These are phyloP conservation scores for Clitarchus hookeri DNA, from an alignment of 2,888 invertebrate species.

Conservation along the genomic window DNA sequence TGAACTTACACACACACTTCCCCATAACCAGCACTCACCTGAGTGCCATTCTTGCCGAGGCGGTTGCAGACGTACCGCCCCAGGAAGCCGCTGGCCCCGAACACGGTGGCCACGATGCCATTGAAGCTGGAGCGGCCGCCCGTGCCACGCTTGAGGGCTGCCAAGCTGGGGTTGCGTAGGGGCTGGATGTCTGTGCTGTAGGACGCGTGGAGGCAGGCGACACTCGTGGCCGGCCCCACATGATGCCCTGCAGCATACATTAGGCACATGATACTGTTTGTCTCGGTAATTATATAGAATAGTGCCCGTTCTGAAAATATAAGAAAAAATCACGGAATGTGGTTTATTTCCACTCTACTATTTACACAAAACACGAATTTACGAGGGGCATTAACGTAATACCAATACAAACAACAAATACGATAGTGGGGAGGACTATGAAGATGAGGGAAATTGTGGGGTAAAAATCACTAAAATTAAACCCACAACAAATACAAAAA, in stretches of 20 bases:
- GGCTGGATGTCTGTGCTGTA: slow-evolving; percentile 59
- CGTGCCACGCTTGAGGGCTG: slow-evolving; percentile 77
- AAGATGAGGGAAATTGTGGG: no score
- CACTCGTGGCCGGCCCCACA: slow-evolving; percentile 43
- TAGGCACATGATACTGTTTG: not conserved
- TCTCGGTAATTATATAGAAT: no score
- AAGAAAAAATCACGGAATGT: no score
- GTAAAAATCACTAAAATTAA: no score
- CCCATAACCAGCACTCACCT: slow-evolving; percentile 58
- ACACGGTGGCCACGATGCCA: slow-evolving; percentile 97
- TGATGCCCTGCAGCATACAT: slow-evolving; percentile 36
- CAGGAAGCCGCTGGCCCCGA: slow-evolving; percentile 88
- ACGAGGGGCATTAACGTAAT: no score
- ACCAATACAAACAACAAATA: no score
- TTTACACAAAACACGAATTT: no score
- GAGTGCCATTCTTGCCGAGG: slow-evolving; percentile 84
- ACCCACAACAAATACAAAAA: no score
- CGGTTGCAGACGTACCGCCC: slow-evolving; percentile 87
- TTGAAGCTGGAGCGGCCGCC: slow-evolving; percentile 96
- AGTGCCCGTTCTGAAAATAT: no score
- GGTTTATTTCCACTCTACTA: no score
- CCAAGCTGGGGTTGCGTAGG: slow-evolving; percentile 46
- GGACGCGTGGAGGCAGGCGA: slow-evolving; percentile 52
- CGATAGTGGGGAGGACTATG: no score
- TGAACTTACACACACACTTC: no score